Percentiles rank a stretch among this genome's conserved stretches.
Evolutionary conservation across 2,113 vertebrate genomes (phyloP).

Genomic region (Urocolius indicus): DNA sequence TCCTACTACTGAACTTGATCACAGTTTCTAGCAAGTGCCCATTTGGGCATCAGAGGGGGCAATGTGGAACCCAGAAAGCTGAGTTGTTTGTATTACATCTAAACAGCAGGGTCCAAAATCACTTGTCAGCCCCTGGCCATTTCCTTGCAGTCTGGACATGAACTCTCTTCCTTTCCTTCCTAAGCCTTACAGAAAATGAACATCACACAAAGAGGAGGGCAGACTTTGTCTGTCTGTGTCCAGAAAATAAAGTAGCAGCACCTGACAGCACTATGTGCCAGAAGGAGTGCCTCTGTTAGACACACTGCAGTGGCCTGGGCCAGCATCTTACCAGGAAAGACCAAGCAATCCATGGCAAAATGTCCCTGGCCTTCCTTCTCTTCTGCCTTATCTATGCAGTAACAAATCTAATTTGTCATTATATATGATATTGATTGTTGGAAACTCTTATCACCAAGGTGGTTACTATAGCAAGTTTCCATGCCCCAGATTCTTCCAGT

Average conservation of each 20-base stretch:
- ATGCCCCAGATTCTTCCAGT: neutral
- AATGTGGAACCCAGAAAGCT: neutral
- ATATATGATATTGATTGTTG: too few relatives aligned
- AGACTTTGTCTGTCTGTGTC: neutral
- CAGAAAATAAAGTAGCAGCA: neutral
- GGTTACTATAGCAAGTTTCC: neutral
- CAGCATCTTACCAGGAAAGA: neutral
- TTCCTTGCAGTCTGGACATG: neutral
- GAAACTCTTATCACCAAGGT: neutral
- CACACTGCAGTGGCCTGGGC: too few relatives aligned
- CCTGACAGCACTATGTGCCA: accelerated
- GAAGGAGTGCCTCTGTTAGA: neutral
- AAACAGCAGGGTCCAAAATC: neutral
- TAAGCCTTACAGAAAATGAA: neutral
- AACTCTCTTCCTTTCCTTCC: neutral
- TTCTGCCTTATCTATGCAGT: neutral
- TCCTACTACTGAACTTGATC: neutral
- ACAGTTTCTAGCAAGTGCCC: neutral
- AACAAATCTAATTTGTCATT: neutral
- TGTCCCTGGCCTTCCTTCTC: neutral
- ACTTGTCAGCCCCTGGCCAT: neutral
- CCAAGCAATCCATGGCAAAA: neutral
- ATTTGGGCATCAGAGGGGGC: neutral
- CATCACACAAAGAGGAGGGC: neutral
- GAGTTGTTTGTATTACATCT: neutral